Evolutionary conservation across 2,113 vertebrate species (phyloP).

Genomic region (Ctenodactylus gundi): DNA sequence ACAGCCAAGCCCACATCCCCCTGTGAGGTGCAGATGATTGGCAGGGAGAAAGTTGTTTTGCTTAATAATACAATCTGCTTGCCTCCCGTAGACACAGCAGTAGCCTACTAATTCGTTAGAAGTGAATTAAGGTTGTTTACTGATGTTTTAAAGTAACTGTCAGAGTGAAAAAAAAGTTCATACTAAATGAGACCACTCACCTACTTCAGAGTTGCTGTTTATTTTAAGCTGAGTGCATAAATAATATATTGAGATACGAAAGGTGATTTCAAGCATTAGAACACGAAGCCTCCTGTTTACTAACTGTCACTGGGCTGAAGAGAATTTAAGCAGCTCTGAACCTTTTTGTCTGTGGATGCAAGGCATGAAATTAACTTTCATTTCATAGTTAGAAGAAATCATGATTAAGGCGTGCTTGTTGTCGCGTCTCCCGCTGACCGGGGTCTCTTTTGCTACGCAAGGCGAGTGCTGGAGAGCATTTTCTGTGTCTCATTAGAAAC

Average conservation of each 20-base stretch:
- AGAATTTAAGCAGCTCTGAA: slow-evolving; percentile 70
- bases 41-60: slow-evolving; percentile 72
- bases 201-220: slow-evolving; percentile 73
- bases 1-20: slow-evolving; percentile 37
- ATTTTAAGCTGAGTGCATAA: slow-evolving; percentile 68
- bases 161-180: slow-evolving; percentile 50
- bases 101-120: slow-evolving; percentile 66
- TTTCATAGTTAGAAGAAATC: slow-evolving; percentile 73
- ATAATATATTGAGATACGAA: slow-evolving; percentile 68
- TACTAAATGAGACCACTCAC: slow-evolving; percentile 64
- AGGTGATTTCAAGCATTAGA: slow-evolving; percentile 70
- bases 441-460: slow-evolving; percentile 55
- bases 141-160: slow-evolving; percentile 75
- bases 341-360: slow-evolving; percentile 68
- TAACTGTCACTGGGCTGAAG: slow-evolving; percentile 54
- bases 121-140: slow-evolving; percentile 79
- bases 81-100: slow-evolving; percentile 68
- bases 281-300: slow-evolving; percentile 69
- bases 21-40: slow-evolving; percentile 61
- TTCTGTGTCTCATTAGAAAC: background rate
- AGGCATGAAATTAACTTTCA: slow-evolving; percentile 78
- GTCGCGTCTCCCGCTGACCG: slow-evolving; percentile 42
- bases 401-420: slow-evolving; percentile 60
- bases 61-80: slow-evolving; percentile 75
- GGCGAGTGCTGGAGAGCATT: background rate